phyloP scores from a whole-genome alignment of 2,888 invertebrate species.

The Campopleginae sp. region DNA sequence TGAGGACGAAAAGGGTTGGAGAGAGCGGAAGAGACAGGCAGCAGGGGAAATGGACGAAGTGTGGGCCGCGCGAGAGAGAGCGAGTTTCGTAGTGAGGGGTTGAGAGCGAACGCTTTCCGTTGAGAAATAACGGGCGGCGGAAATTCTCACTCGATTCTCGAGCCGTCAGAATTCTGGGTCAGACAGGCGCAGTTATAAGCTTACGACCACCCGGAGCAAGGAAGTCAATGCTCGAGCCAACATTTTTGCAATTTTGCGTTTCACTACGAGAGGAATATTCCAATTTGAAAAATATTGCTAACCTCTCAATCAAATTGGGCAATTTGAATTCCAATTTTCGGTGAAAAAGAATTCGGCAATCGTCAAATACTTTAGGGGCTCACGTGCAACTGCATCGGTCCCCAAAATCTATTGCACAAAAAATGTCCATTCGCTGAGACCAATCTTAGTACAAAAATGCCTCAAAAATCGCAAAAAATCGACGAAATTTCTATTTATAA shows the following conservation, averaged over 20 bases:
- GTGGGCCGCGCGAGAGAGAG: not conserved
- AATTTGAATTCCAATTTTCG: not conserved
- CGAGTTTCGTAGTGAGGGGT: constrained; percentile 8
- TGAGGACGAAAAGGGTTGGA: constrained; percentile 42
- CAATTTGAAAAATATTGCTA: constrained; percentile 2
- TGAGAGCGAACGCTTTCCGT: constrained; percentile 34
- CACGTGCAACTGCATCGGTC: no score
- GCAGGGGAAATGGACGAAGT: not conserved
- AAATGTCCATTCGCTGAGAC: no score
- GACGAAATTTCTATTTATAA: no score
- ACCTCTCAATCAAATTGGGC: not conserved
- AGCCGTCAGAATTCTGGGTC: constrained; percentile 69
- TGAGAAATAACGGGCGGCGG: constrained; percentile 59
- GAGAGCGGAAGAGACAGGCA: not conserved
- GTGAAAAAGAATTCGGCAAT: not conserved
- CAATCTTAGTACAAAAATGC: no score
- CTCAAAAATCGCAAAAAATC: no score
- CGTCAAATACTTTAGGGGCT: not conserved
- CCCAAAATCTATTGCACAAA: no score
- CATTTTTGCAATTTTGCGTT: constrained; percentile 44
- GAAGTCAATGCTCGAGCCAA: constrained; percentile 65
- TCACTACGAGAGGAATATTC: not conserved
- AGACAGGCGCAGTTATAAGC: constrained; percentile 65
- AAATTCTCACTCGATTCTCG: constrained; percentile 61
- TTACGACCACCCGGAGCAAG: constrained; percentile 8